Evolutionary conservation across 2,797 vertebrate genomes (phyloP).

Genomic region (Pterois miles): DNA sequence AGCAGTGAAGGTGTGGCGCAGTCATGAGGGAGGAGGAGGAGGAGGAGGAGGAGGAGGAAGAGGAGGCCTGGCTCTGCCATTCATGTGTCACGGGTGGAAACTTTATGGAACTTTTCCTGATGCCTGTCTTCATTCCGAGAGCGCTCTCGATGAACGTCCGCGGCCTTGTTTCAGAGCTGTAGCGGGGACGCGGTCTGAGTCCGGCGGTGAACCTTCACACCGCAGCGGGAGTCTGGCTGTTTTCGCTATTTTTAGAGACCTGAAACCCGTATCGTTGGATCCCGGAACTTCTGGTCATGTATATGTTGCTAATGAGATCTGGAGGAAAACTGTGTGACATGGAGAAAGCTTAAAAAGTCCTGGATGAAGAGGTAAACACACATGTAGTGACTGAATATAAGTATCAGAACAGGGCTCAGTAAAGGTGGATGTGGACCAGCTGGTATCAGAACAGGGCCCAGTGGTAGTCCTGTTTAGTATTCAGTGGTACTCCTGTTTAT

Average conservation of each 20-base stretch:
- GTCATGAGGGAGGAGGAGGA: too few relatives aligned
- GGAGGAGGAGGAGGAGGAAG: too few relatives aligned
- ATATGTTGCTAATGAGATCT: not conserved
- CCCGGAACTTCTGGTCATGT: not conserved
- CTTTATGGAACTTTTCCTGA: not conserved
- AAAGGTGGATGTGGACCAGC: too few relatives aligned
- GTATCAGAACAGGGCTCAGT: too few relatives aligned
- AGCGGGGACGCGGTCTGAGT: too few relatives aligned
- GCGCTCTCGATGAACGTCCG: not conserved
- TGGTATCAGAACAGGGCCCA: too few relatives aligned
- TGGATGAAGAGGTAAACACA: conserved; percentile 46
- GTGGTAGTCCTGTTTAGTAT: too few relatives aligned
- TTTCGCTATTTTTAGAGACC: too few relatives aligned
- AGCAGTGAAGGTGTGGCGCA: conserved; percentile 64
- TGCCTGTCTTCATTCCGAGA: not conserved
- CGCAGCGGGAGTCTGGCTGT: too few relatives aligned
- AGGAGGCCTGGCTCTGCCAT: not conserved
- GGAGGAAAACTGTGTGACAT: not conserved
- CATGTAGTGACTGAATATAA: too few relatives aligned
- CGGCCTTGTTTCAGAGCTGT: not conserved
- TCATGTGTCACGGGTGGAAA: conserved; percentile 17
- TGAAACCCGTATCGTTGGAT: not conserved
- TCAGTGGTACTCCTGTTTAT: too few relatives aligned
- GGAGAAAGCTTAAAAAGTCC: conserved; percentile 2
- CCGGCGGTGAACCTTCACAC: too few relatives aligned